These are phyloP conservation scores for Pterois miles DNA, from an alignment of 2,797 vertebrate species.

Conservation along the genomic window DNA sequence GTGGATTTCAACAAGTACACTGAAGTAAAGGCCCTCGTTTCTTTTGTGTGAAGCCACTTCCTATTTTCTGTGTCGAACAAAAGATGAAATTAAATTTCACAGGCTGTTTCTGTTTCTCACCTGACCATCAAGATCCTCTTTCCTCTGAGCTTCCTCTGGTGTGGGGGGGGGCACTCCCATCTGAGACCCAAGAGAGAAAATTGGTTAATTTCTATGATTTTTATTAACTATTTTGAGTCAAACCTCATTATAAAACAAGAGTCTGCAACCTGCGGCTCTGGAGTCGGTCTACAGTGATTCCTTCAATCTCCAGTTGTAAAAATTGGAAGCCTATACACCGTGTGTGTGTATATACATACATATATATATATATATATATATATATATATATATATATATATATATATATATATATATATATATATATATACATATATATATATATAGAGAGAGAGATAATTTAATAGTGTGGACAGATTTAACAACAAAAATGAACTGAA, in stretches of 20 bases:
- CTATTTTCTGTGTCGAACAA: conserved; percentile 12
- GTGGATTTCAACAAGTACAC: not conserved
- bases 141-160: not conserved
- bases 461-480: too few species aligned
- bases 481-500: too few species aligned
- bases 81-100: conserved; percentile 43
- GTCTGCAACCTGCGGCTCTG: too few species aligned
- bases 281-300: too few species aligned
- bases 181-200: not conserved
- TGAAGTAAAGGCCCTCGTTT: not conserved
- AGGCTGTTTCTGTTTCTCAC: not conserved
- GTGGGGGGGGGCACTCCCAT: not conserved
- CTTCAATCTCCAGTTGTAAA: too few species aligned
- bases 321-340: too few species aligned
- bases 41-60: conserved; percentile 15
- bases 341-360: too few species aligned
- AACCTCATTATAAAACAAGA: not conserved
- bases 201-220: not conserved
- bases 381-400: too few species aligned
- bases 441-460: too few species aligned
- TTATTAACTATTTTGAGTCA: not conserved
- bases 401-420: too few species aligned
- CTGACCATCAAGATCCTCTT: conserved; percentile 32
- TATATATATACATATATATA: too few species aligned
- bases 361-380: too few species aligned